Evolutionary conservation across 92 coral and sea anemone genomes (phyloP).

Genomic region (Umimayanthus chanpuru): DNA sequence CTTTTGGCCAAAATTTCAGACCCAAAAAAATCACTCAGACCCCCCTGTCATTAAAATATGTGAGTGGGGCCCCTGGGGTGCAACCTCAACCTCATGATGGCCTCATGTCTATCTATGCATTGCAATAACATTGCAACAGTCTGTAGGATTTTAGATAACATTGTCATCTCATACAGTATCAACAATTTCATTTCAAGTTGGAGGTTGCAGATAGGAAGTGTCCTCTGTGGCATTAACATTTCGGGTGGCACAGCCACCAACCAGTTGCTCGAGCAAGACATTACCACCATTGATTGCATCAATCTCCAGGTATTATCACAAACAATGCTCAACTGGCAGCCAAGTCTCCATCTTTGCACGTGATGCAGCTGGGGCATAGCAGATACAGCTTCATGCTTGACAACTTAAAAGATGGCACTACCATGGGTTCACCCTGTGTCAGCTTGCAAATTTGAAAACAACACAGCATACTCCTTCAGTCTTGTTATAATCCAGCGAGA

Average conservation of each 20-base stretch:
- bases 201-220: neutral
- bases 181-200: too few species aligned
- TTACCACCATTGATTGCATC: neutral
- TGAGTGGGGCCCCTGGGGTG: too few species aligned
- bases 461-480: constrained; percentile 27
- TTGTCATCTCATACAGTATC: neutral
- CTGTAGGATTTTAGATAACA: too few species aligned
- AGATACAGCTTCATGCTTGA: neutral
- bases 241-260: neutral
- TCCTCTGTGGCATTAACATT: neutral
- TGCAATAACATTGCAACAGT: neutral
- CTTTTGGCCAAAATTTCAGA: too few species aligned
- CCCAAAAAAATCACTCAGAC: too few species aligned
- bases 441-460: constrained; percentile 10
- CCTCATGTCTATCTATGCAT: neutral
- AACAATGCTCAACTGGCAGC: neutral
- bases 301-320: neutral
- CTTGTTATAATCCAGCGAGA: constrained; percentile 36
- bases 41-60: too few species aligned
- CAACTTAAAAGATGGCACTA: neutral
- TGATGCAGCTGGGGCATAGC: neutral
- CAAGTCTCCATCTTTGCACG: neutral
- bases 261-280: neutral
- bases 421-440: neutral
- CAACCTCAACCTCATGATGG: neutral